Conservation (phyloP, 2,888 invertebrate species). For the Cheilosia scutellata region DNA sequence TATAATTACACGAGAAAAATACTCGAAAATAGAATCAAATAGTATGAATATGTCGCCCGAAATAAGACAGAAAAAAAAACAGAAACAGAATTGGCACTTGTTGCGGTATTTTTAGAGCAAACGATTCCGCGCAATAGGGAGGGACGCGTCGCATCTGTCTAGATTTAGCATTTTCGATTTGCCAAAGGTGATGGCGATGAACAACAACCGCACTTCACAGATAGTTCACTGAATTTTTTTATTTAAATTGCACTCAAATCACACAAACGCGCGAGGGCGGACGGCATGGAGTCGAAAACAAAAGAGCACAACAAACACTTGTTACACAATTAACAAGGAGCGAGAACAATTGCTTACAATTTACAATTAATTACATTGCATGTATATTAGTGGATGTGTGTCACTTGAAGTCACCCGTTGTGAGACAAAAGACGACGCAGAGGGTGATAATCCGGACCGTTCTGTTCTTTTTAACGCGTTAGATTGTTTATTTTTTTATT, state of each 20-base stretch:
- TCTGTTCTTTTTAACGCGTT: no score
- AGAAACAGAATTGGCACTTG: constrained; percentile 37
- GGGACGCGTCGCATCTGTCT: constrained; percentile 22
- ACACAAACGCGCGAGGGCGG: not conserved
- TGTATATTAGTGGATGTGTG: constrained; percentile 18
- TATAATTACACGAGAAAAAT: constrained; percentile 49
- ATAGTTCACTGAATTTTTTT: not conserved
- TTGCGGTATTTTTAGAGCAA: constrained; percentile 66
- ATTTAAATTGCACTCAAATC: constrained; percentile 25
- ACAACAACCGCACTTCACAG: constrained; percentile 41
- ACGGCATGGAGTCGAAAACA: constrained; percentile 9
- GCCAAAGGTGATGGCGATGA: constrained; percentile 58
- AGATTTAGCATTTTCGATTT: constrained; percentile 40
- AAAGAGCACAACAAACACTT: constrained; percentile 59
- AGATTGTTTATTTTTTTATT: no score
- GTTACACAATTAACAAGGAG: constrained; percentile 64
- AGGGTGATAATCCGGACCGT: no score
- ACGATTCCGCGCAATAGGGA: constrained; percentile 21
- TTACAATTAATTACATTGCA: constrained; percentile 44
- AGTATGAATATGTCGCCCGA: constrained; percentile 56
- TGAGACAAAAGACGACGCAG: constrained; percentile 28
- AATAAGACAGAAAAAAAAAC: constrained; percentile 42
- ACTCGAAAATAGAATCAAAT: constrained; percentile 45
- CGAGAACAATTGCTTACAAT: constrained; percentile 37
- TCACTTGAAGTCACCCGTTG: constrained; percentile 24